A percentile compares a stretch with the other conserved stretches of the same genome.
Evolutionary conservation across 2,888 invertebrate genomes (phyloP).

Genomic region (Suillia variegata): DNA sequence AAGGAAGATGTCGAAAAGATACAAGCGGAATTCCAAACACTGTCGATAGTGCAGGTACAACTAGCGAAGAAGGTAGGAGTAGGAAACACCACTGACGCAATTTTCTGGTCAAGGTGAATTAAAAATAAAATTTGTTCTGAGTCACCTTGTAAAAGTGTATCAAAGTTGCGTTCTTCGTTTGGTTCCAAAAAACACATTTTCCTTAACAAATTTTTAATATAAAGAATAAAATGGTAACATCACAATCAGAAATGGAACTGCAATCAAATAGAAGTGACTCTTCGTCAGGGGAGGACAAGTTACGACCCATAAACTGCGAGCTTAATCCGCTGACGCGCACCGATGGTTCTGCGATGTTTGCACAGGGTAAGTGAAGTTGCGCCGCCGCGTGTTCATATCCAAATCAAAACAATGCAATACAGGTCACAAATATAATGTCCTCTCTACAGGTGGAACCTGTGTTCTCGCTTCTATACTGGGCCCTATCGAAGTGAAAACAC

Average conservation of each 20-base stretch:
- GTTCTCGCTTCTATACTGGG: slow-evolving; percentile 81
- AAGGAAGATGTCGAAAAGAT: too few species aligned
- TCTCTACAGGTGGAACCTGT: slow-evolving; percentile 72
- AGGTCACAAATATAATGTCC: not conserved
- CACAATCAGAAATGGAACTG: not conserved
- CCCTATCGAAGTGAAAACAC: slow-evolving; percentile 78
- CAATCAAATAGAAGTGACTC: not conserved
- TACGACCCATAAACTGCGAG: slow-evolving; percentile 69
- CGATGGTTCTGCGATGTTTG: slow-evolving; percentile 78
- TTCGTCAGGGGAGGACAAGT: slow-evolving; percentile 29
- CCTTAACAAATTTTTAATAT: too few species aligned
- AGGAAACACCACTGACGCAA: too few species aligned
- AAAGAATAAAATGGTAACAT: too few species aligned
- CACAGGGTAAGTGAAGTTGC: slow-evolving; percentile 70
- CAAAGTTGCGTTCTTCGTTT: too few species aligned
- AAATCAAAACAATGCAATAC: not conserved
- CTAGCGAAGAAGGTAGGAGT: too few species aligned
- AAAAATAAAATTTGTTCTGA: too few species aligned
- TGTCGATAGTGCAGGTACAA: too few species aligned
- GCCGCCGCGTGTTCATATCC: not conserved
- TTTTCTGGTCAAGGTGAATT: too few species aligned
- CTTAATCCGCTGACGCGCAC: slow-evolving; percentile 74
- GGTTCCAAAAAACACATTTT: too few species aligned
- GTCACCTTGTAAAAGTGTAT: too few species aligned
- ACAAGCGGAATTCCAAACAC: too few species aligned